These are phyloP conservation scores for Malacoctenus gilli DNA, from an alignment of 2,797 vertebrate genomes.

Conservation along the genomic window DNA sequence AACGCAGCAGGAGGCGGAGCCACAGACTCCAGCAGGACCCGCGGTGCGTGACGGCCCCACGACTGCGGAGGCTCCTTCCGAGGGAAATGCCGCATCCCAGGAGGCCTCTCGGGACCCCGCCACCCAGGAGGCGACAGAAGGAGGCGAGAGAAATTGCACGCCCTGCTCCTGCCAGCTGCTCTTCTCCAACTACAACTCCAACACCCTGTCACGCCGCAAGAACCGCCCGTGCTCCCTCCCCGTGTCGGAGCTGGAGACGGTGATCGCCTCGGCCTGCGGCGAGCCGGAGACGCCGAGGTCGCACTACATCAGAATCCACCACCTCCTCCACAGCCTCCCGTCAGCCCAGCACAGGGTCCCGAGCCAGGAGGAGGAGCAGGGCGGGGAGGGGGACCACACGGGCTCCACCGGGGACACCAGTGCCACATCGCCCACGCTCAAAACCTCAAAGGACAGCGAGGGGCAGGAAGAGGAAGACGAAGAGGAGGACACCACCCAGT, in stretches of 20 bases:
- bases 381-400: slow-evolving; percentile 38
- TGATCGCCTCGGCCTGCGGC: slow-evolving; percentile 90
- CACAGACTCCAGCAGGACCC: no score
- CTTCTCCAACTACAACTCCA: slow-evolving; percentile 55
- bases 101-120: slow-evolving; percentile 30
- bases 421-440: slow-evolving; percentile 53
- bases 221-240: slow-evolving; percentile 92
- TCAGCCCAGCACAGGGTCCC: slow-evolving; percentile 78
- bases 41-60: no score
- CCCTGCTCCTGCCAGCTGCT: slow-evolving; percentile 57
- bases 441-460: slow-evolving; percentile 58
- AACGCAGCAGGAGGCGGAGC: no score
- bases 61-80: slow-evolving; percentile 27
- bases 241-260: slow-evolving; percentile 94
- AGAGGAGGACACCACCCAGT: slow-evolving; percentile 70
- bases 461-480: slow-evolving; percentile 64
- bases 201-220: slow-evolving; percentile 80
- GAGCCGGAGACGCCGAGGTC: slow-evolving; percentile 94
- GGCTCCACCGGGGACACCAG: slow-evolving; percentile 38
- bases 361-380: slow-evolving; percentile 77
- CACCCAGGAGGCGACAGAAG: slow-evolving; percentile 53
- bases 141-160: slow-evolving; percentile 59
- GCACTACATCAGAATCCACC: slow-evolving; percentile 95
- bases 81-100: slow-evolving; percentile 3
- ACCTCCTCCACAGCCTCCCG: slow-evolving; percentile 93